These are phyloP conservation scores for Drosophila bunnanda DNA, from an alignment of 2,888 invertebrate genomes.

Conservation along the genomic window DNA sequence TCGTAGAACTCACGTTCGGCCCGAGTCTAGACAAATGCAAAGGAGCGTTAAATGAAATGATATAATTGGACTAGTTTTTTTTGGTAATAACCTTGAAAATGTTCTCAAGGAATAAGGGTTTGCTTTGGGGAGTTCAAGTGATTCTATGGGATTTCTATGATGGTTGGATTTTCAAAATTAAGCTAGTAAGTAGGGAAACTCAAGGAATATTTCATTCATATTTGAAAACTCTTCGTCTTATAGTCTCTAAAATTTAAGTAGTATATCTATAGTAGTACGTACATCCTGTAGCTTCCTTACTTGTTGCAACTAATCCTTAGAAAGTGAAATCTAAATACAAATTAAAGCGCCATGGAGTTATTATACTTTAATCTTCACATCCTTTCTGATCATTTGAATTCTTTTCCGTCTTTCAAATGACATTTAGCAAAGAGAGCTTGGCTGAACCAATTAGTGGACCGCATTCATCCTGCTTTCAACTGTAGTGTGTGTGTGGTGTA, in stretches of 20 bases:
- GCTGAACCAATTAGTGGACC: constrained; percentile 6
- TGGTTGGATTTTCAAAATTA: too few species aligned
- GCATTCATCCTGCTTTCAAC: constrained; percentile 14
- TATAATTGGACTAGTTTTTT: constrained; percentile 15
- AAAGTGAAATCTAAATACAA: not conserved
- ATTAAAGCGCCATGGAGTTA: not conserved
- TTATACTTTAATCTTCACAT: not conserved
- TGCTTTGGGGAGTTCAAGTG: not conserved
- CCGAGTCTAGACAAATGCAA: constrained; percentile 22
- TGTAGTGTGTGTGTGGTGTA: not conserved
- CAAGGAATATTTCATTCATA: too few species aligned
- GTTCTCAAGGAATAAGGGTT: not conserved
- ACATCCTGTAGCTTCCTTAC: too few species aligned
- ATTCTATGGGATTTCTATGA: too few species aligned
- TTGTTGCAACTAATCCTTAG: too few species aligned
- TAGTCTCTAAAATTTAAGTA: too few species aligned
- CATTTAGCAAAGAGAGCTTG: not conserved
- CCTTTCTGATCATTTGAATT: not conserved
- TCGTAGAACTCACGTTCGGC: not conserved
- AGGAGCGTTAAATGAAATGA: constrained; percentile 20
- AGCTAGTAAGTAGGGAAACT: too few species aligned
- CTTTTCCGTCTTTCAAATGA: not conserved
- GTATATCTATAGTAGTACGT: too few species aligned
- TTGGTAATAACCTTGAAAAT: not conserved
- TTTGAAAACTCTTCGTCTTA: too few species aligned